These are phyloP conservation scores for Rhombomys opimus DNA, from an alignment of 2,113 vertebrate genomes.

Conservation along the genomic window DNA sequence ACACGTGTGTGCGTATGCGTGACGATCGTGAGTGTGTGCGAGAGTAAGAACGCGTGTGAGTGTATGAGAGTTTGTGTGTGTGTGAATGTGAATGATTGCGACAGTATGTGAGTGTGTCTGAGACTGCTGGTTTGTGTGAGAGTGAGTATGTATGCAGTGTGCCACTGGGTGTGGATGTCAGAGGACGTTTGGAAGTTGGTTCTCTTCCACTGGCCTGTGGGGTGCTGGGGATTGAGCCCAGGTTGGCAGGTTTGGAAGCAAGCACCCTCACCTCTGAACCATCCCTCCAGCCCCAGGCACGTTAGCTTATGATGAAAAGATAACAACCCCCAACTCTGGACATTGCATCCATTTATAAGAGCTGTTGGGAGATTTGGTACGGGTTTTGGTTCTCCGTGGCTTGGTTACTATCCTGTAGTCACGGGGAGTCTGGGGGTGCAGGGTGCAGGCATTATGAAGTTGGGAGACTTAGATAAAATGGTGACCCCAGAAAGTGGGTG, in stretches of 20 bases:
- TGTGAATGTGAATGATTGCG: not conserved
- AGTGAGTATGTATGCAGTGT: not conserved
- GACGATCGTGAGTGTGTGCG: not conserved
- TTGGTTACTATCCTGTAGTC: not conserved
- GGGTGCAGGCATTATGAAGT: not conserved
- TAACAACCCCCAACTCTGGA: not conserved
- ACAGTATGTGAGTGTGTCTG: too few relatives aligned
- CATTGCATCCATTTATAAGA: not conserved
- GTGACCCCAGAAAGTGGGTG: conserved; percentile 42
- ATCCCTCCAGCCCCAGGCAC: not conserved
- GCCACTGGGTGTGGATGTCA: not conserved
- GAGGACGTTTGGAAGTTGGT: not conserved
- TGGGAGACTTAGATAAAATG: not conserved
- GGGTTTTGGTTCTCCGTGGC: not conserved
- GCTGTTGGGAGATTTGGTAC: not conserved
- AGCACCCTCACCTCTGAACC: not conserved
- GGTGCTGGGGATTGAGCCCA: not conserved
- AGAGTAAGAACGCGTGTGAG: not conserved
- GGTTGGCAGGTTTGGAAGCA: not conserved
- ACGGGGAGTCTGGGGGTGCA: not conserved
- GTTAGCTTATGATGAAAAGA: conserved; percentile 28
- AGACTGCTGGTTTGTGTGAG: not conserved
- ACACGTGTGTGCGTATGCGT: not conserved
- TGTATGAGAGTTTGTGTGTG: not conserved
- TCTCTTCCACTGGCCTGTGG: not conserved